These are phyloP conservation scores for Leptinotarsa rubiginosa DNA, from an alignment of 2,888 invertebrate species.

Conservation along the genomic window DNA sequence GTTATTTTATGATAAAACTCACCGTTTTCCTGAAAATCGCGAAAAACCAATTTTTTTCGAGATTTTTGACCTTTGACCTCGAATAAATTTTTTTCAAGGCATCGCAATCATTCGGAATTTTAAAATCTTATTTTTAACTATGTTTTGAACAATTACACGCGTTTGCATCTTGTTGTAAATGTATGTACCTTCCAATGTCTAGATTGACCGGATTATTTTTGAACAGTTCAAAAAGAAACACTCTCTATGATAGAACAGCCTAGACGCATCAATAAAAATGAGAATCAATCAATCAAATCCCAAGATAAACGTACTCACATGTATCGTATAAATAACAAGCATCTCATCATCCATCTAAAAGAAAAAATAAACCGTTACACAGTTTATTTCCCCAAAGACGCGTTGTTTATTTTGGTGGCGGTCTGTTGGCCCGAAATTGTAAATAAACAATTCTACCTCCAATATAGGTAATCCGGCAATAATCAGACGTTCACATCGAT, in stretches of 20 bases:
- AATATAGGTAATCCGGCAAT: neutral
- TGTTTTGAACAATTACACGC: too few species aligned
- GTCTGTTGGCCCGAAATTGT: neutral
- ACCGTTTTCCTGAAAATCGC: too few species aligned
- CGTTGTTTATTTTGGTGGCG: neutral
- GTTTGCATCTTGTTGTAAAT: too few species aligned
- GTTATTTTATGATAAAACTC: too few species aligned
- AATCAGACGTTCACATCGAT: neutral
- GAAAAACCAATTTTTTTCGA: too few species aligned
- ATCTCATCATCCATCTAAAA: conserved; percentile 26
- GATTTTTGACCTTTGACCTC: too few species aligned
- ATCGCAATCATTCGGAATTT: too few species aligned
- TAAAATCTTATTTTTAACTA: too few species aligned
- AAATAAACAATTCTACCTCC: neutral
- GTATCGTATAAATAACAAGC: conserved; percentile 29
- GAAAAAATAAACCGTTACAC: conserved; percentile 25
- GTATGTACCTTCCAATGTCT: too few species aligned
- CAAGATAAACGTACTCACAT: conserved; percentile 32
- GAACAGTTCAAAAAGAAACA: neutral
- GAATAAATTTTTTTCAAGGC: too few species aligned
- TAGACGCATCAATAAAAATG: neutral
- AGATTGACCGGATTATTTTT: too few species aligned
- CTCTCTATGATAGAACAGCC: neutral
- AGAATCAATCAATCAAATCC: neutral
- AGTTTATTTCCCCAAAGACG: neutral